phyloP scores from a whole-genome alignment of 2,797 vertebrate genomes.

The Hydrophis major region DNA sequence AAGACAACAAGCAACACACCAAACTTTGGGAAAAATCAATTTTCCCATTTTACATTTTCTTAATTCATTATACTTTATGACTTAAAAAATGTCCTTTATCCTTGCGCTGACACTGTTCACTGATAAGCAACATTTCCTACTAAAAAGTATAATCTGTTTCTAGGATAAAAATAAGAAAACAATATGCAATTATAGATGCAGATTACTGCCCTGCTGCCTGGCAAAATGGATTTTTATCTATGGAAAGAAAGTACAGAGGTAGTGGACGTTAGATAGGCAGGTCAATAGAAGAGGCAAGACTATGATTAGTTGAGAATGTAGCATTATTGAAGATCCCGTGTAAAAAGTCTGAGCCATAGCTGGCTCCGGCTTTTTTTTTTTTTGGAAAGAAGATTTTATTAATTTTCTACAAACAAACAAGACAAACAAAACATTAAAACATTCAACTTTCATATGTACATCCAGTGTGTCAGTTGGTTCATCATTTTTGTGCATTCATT shows the following conservation, averaged over 20 bases:
- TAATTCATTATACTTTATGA: neutral
- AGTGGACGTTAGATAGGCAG: too few species aligned
- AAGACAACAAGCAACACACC: neutral
- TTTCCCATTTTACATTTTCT: neutral
- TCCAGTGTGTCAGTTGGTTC: too few species aligned
- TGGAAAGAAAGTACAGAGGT: neutral
- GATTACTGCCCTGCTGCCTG: neutral
- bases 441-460: too few species aligned
- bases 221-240: neutral
- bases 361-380: too few species aligned
- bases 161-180: neutral
- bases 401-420: too few species aligned
- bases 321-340: too few species aligned
- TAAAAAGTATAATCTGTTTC: neutral
- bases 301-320: too few species aligned
- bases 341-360: too few species aligned
- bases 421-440: too few species aligned
- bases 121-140: neutral
- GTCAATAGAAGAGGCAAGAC: too few species aligned
- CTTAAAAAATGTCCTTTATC: neutral
- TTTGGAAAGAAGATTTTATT: too few species aligned
- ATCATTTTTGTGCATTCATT: too few species aligned
- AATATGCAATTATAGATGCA: neutral
- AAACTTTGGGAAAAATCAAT: neutral
- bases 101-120: neutral